Evolutionary conservation across 1,140 invertebrate genomes (phyloP), one percentile per base, ranked within the genome.

Genomic region (Steinernema feltiae): DNA sequence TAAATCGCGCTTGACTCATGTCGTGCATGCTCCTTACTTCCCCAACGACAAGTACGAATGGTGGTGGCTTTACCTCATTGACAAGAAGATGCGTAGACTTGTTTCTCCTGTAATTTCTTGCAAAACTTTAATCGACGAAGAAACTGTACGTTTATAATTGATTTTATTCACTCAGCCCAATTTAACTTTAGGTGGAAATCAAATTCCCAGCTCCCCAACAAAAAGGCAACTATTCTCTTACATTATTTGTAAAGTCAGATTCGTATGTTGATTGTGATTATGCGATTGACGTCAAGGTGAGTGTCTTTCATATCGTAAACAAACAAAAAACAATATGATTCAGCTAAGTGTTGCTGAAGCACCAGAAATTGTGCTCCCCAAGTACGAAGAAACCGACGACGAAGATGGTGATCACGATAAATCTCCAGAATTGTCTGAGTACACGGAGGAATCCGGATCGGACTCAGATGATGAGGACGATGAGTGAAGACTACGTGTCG

Each of bases 1-100:
- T 18, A 93, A 94, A 84, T 94, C 93, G 70, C 95, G 95, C 89
- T 89, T 92, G 80, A 98, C 96, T 7, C 97, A 98, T 87, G 90
- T 90, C 75, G 95, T 98, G 24, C 96, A 98, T 87, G 95, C 94
- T 89, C 97, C 97, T 0, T 92, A 92, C 84, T 99, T 93, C 88
- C 94, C 97, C 3, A 91, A 93, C 89, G 93, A 94, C 80, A 99
- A 99, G 87, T 95, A 97, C 87, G 97, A 99, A 88, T 97, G 93
- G 87, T 99, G 97, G 97, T 99, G 95, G 95, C 92, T 96, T 29
- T 99, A 98, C 87, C 91, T 99, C 75, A 92, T 93, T 87, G 96
- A 99, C 88, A 91, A 93, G 75, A 98, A 98, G 87, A 92, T 92
- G 76, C 91, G 92, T 79, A 92, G 92, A 69, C 88, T 99, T 69